Evolutionary conservation across 2,797 vertebrate species (phyloP), one percentile per base, ranked within the genome.

Genomic region (Astyanax mexicanus): DNA sequence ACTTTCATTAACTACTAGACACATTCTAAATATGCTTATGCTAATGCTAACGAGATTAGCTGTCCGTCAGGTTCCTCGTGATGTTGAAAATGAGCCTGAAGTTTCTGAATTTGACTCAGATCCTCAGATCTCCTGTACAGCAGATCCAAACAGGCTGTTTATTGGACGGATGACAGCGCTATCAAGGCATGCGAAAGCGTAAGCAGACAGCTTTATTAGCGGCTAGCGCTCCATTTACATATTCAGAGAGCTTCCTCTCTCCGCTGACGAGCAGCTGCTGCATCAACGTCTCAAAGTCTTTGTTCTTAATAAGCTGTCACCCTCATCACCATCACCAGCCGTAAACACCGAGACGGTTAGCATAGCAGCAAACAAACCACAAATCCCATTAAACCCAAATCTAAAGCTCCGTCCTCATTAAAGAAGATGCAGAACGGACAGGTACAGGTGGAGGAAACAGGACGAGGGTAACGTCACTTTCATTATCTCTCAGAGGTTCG

Each of bases 231-330:
- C 25, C 8, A n/a, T 29, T 3, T 40, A 40, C 57, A 47, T 58
- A 75, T 47, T 67, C 15, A 57, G 44, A 52, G 44, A 29, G n/a
- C 25, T 8, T 17, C 17, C 1, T 37, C 21, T 19, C 32, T 38
- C 4, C 6, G 6, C 47, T 37, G 27, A 57, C 27, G n/a, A 58
- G 40, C 21, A 68, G 45, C 10, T 42, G 21, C 35, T 49, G 29
- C 29, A 7, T 49, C 54, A 7, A 4, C 9, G 12, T n/a, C 32
- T 49, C 54, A 7, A 4, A 9, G 12, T n/a, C 32, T 32, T 52
- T 40, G 44, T 21, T 51, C 27, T 51, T 69, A 69, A 75, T 75
- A 49, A 40, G 74, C 65, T 44, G 44, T 37, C 35, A 40, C 32
- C 1, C n/a, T n/a, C n/a, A n/a, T 25, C 32, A 21, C 65, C 10